Conservation (phyloP, 2,113 vertebrate genomes). For the Hypocryptadius cinnamomeus region DNA sequence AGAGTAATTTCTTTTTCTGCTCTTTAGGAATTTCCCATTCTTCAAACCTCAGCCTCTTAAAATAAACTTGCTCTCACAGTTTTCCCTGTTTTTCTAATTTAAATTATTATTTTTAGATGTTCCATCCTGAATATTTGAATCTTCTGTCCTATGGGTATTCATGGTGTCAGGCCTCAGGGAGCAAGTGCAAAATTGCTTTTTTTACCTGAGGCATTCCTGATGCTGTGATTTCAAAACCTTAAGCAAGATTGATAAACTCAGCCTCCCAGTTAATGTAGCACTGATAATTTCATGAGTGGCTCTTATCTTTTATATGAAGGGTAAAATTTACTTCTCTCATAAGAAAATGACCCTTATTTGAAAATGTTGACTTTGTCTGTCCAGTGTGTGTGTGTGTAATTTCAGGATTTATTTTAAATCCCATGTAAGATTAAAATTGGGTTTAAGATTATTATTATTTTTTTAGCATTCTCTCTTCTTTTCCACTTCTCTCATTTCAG, state of each 20-base stretch:
- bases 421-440: background rate
- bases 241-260: background rate
- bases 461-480: background rate
- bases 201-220: background rate
- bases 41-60: background rate
- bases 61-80: background rate
- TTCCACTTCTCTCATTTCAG: conserved; percentile 62
- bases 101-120: background rate
- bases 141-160: background rate
- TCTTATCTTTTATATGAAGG: background rate
- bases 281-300: background rate
- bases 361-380: background rate
- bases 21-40: background rate
- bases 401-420: background rate
- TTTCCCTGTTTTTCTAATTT: background rate
- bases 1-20: background rate
- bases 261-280: background rate
- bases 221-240: background rate
- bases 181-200: background rate
- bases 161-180: background rate
- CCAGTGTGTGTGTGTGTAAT: background rate
- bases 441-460: background rate
- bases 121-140: background rate
- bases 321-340: background rate
- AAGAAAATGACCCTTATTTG: background rate